phyloP scores from a whole-genome alignment of 1,140 invertebrate species.

The Ectropis grisescens region DNA sequence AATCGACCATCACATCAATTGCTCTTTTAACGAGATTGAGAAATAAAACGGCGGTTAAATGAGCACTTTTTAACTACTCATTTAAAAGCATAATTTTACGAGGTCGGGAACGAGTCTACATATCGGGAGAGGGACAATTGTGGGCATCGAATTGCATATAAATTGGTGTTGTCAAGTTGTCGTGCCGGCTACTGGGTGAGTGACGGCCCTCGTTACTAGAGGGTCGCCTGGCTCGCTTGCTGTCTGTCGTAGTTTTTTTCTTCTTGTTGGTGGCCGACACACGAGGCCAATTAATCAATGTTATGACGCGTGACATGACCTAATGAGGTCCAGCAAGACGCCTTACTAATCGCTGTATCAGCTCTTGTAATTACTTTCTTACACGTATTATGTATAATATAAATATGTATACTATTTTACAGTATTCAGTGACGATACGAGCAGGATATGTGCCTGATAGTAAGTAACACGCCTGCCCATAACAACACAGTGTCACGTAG shows the following conservation, averaged over 20 bases:
- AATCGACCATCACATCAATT: constrained; percentile 11
- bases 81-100: too few relatives aligned
- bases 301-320: constrained; percentile 49
- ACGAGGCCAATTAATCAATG: constrained; percentile 53
- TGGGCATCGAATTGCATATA: constrained; percentile 33
- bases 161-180: constrained; percentile 42
- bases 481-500: too few relatives aligned
- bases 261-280: constrained; percentile 24
- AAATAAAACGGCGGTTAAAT: too few relatives aligned
- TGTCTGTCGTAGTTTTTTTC: constrained; percentile 34
- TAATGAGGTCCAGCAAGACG: constrained; percentile 32
- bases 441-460: too few relatives aligned
- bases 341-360: constrained; percentile 8
- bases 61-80: too few relatives aligned
- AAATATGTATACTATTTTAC: too few relatives aligned
- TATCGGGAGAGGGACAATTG: too few relatives aligned
- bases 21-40: constrained; percentile 6
- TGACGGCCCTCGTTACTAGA: constrained; percentile 49
- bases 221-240: constrained; percentile 39
- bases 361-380: too few relatives aligned
- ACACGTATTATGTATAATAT: too few relatives aligned
- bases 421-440: too few relatives aligned
- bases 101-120: too few relatives aligned
- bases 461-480: too few relatives aligned
- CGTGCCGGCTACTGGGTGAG: constrained; percentile 15